Evolutionary conservation across 2,888 invertebrate genomes (phyloP), one percentile per base, ranked within the genome.

Genomic region (Blastobasis adustella): DNA sequence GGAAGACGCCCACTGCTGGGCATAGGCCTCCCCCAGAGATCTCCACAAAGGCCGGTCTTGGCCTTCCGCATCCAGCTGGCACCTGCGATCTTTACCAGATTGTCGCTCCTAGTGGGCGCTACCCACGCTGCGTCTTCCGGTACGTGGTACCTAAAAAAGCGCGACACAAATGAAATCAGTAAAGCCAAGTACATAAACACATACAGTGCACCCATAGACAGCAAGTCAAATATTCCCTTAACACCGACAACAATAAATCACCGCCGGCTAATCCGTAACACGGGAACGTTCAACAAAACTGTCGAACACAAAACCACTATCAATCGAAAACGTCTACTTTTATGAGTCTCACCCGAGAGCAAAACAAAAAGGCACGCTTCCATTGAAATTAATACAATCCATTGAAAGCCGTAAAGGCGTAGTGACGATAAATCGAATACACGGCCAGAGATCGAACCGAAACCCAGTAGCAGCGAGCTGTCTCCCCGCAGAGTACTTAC

Each of bases 381-480:
- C 38, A 53, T 57, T 55, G 53, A 66, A 65, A 67, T 72, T 67
- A 71, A 73, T 71, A 71, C 69, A 67, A 71, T 68, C 67, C 69
- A 68, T 66, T 67, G 66, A 62, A 67, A 67, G 66, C 68, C 59
- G 68, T 71, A 72, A 77, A 66, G 23, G 64, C 63, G 66, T 59
- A 64, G 59, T 63, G 61, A 65, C 73, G 68, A 77, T 79, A 77
- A 79, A 76, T 73, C 69, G 67, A 68, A 58, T 68, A 63, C 58
- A 67, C 68, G 63, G 62, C 59, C 57, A 56, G 60, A 65, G 67
- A 66, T 69, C 67, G 66, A 69, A 72, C 71, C 61, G 51, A 73
- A 79, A 69, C 65, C 76, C 82, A 72, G 82, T 80, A 82, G 81
- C 82, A 57, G 62, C 61, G 63, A 71, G 65, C 78, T 77, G 81